A percentile compares a stretch with the other conserved stretches of the same genome.
These are phyloP conservation scores for Nothobranchius kuhntae DNA, from an alignment of 2,113 vertebrate species.

Conservation along the genomic window DNA sequence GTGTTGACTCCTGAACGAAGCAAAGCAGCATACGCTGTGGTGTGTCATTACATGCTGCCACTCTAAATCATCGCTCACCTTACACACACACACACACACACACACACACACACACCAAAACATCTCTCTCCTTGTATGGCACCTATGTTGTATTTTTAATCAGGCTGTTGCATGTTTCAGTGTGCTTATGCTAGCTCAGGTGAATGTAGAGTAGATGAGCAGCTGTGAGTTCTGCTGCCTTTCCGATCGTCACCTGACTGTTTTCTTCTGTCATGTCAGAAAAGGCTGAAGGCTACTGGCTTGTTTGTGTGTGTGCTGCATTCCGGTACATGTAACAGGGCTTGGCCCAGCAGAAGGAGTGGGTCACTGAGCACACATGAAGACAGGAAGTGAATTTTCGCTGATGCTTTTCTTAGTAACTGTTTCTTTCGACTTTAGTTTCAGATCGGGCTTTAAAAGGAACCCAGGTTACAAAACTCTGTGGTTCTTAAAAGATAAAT, in stretches of 20 bases:
- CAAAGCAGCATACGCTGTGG: constrained; percentile 36
- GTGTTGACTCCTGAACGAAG: constrained; percentile 34
- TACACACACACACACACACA: constrained; percentile 14
- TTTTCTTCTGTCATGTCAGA: constrained; percentile 1
- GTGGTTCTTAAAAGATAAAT: too few species aligned
- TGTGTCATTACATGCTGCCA: constrained; percentile 48
- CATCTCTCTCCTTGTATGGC: constrained; percentile 12
- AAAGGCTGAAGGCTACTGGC: constrained; percentile 36
- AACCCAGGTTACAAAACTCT: too few species aligned
- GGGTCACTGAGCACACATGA: constrained; percentile 41
- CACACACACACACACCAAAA: constrained; percentile 15
- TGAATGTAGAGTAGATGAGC: constrained; percentile 6
- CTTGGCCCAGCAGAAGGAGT: constrained; percentile 39
- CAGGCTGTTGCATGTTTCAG: constrained; percentile 3
- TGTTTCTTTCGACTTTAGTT: constrained; percentile 4
- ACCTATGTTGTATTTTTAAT: constrained; percentile 28
- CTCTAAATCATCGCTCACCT: constrained; percentile 50
- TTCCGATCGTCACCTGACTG: constrained; percentile 33
- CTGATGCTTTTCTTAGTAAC: constrained; percentile 17
- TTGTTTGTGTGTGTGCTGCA: constrained; percentile 51
- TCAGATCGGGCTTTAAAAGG: neutral
- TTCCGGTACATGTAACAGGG: constrained; percentile 41
- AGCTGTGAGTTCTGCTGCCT: constrained; percentile 5
- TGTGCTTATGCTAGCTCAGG: constrained; percentile 29
- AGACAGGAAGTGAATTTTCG: constrained; percentile 65